phyloP scores from a whole-genome alignment of 2,113 vertebrate genomes.

The Holacanthus passer region DNA sequence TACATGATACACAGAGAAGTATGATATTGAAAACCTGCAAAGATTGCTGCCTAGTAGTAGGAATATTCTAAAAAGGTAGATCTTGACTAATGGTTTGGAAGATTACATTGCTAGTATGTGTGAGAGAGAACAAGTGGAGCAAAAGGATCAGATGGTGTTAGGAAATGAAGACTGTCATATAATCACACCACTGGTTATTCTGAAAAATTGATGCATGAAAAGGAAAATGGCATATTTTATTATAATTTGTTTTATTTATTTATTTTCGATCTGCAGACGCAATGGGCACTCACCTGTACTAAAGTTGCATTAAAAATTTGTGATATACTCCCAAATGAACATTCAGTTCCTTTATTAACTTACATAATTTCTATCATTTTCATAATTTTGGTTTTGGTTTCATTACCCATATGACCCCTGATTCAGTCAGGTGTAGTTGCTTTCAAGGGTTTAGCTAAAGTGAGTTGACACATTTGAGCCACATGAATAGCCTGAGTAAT shows the following conservation, averaged over 20 bases:
- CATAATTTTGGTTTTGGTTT: neutral
- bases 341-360: neutral
- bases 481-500: neutral
- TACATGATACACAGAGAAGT: neutral
- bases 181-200: slow-evolving; percentile 1
- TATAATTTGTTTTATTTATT: neutral
- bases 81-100: neutral
- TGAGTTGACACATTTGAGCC: neutral
- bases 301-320: neutral
- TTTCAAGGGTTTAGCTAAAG: neutral
- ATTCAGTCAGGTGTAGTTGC: neutral
- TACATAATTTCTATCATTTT: neutral
- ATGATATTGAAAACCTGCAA: neutral
- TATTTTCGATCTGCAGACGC: neutral
- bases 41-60: neutral
- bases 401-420: too few species aligned
- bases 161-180: neutral
- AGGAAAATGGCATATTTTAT: neutral
- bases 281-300: neutral
- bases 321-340: neutral
- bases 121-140: neutral
- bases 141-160: slow-evolving; percentile 3
- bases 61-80: neutral
- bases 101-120: neutral
- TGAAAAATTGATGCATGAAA: neutral